Percentiles rank a stretch among this genome's conserved stretches.
Conservation (phyloP, 2,888 invertebrate genomes). For the Lycocerus yunnanus region DNA sequence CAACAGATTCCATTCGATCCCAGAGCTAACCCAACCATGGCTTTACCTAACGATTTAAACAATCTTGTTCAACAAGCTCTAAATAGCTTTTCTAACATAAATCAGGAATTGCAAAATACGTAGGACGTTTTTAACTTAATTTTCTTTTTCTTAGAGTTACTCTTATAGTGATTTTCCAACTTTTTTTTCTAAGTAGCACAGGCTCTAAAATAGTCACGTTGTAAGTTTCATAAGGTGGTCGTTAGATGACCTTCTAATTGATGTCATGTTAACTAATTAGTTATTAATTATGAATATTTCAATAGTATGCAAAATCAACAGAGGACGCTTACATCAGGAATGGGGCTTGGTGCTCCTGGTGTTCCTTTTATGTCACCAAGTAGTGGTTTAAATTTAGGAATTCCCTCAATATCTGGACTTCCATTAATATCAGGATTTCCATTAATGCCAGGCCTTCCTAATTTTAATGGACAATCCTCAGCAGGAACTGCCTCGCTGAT, state of each 20-base stretch:
- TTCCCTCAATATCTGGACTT: background rate
- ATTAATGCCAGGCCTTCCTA: background rate
- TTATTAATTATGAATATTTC: background rate
- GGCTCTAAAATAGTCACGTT: too few species aligned
- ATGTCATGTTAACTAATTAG: background rate
- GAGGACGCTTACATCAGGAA: background rate
- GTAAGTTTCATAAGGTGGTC: too few species aligned
- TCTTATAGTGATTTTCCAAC: too few species aligned
- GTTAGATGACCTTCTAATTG: too few species aligned
- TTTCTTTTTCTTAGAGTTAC: too few species aligned
- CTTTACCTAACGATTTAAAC: background rate
- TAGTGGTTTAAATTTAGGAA: background rate
- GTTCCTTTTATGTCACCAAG: background rate
- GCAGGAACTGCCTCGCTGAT: constrained; percentile 61
- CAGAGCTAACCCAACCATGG: background rate
- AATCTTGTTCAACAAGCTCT: background rate
- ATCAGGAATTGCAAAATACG: background rate
- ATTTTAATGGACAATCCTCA: constrained; percentile 48
- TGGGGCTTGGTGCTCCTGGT: background rate
- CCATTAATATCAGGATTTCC: background rate
- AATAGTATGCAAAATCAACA: background rate
- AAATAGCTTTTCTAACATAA: background rate
- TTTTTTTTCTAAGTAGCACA: too few species aligned
- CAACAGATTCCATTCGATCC: background rate
- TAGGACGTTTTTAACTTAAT: background rate